Evolutionary conservation across 2,797 vertebrate genomes (phyloP), one percentile per base, ranked within the genome.

Genomic region (Limnodromus scolopaceus): DNA sequence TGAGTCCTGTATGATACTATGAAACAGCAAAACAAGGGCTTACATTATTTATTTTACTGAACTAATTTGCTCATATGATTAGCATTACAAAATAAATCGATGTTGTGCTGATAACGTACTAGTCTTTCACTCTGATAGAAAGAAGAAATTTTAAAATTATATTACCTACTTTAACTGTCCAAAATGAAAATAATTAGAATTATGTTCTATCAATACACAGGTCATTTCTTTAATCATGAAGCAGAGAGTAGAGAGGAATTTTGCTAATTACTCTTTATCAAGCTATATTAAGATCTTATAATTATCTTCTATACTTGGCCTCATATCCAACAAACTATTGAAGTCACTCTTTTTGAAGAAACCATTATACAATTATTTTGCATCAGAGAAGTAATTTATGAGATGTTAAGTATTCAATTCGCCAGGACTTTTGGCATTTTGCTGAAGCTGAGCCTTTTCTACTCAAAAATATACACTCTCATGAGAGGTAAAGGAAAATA

Each of bases 181-280:
- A 74, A 82, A 85, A 76, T 61, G 53, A 87, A 96, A 92, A 85
- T 46, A 15, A 46, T 75, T 65, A 75, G n/a, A 92, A 64, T 83
- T 91, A 66, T 75, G 3, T 89, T 95, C 61, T 92, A 45, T 92
- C 71, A 92, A 92, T 92, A 64, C 32, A 65, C 24, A 95, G 74
- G 89, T 95, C 5, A 92, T 79, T 89, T 91, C 84, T 95, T 96
- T 95, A 93, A 85, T 92, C 74, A 55, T 28, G 80, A 84, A 96
- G 30, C 27, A 88, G 74, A 82, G 30, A 92, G 15, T 93, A 77
- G 34, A 91, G 79, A 93, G 41, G 58, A 89, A 82, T 43, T 96
- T 93, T 65, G 48, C 74, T 94, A 95, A 96, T 95, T 91, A 80
- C 24, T 92, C 38, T 87, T 93, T 93, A 92, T 91, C 58, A 92